Percentiles rank a stretch among this genome's conserved stretches.
phyloP scores from a whole-genome alignment of 2,888 invertebrate species.

The Vannuccia rotundouncinata region DNA sequence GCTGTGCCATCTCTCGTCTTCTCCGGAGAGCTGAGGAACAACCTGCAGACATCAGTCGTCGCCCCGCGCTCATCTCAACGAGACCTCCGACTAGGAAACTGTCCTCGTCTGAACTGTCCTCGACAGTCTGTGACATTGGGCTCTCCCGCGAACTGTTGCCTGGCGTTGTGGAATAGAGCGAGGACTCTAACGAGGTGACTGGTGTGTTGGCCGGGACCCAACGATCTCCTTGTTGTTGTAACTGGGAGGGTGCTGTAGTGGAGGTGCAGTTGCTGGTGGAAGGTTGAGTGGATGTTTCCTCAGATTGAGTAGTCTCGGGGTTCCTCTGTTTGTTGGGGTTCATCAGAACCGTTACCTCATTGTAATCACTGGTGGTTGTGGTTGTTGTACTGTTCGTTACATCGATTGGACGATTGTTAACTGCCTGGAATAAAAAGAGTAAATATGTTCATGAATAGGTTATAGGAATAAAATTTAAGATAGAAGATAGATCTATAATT shows the following conservation, averaged over 20 bases:
- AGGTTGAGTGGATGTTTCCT: not conserved
- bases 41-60: not conserved
- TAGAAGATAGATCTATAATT: too few relatives aligned
- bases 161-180: slow-evolving; percentile 8
- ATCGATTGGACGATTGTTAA: not conserved
- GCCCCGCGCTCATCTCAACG: not conserved
- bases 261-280: not conserved
- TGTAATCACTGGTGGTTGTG: not conserved
- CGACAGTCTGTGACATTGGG: not conserved
- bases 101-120: not conserved
- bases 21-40: not conserved
- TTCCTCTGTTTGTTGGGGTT: not conserved
- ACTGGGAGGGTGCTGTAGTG: not conserved
- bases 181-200: not conserved
- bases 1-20: not conserved
- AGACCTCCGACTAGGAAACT: not conserved
- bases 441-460: too few relatives aligned
- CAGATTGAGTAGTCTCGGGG: not conserved
- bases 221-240: not conserved
- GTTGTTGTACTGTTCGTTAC: not conserved
- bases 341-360: not conserved
- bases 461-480: too few relatives aligned
- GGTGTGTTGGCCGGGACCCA: not conserved
- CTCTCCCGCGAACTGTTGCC: not conserved
- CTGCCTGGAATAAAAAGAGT: too few relatives aligned